These are phyloP conservation scores for Pitta sordida DNA, from an alignment of 2,113 vertebrate genomes.

Conservation along the genomic window DNA sequence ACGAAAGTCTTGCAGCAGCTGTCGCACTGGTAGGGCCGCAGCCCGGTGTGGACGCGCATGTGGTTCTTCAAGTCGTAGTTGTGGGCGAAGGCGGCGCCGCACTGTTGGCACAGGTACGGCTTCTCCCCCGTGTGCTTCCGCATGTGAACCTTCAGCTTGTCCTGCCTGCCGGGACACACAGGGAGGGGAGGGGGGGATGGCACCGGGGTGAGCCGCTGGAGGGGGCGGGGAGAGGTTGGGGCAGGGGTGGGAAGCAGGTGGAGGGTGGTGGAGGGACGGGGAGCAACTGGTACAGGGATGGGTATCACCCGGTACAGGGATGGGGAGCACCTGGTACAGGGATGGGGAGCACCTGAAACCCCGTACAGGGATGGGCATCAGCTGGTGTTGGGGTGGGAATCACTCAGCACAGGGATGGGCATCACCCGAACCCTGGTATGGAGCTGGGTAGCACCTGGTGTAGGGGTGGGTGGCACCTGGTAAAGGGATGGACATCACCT, in stretches of 20 bases:
- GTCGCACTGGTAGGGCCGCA: slow-evolving; percentile 97
- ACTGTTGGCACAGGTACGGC: slow-evolving; percentile 96
- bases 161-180: slow-evolving; percentile 78
- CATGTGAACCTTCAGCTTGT: slow-evolving; percentile 99
- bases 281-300: too few relatives aligned
- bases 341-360: not conserved
- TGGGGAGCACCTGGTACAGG: not conserved
- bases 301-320: too few relatives aligned
- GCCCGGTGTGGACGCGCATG: slow-evolving; percentile 96
- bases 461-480: too few relatives aligned
- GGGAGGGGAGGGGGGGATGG: not conserved
- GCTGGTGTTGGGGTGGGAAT: too few relatives aligned
- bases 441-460: too few relatives aligned
- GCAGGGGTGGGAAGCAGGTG: too few relatives aligned
- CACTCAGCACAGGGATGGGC: too few relatives aligned
- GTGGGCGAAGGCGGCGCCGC: slow-evolving; percentile 95
- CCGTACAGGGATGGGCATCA: rapidly evolving
- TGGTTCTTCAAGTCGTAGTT: slow-evolving; percentile 99
- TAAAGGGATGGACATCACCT: too few relatives aligned
- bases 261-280: too few relatives aligned
- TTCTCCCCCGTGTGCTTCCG: slow-evolving; percentile 97
- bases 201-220: too few relatives aligned
- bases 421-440: too few relatives aligned
- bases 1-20: slow-evolving; percentile 99
- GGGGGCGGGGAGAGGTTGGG: too few relatives aligned